Percentiles rank a stretch among this genome's conserved stretches.
These are phyloP conservation scores for Drosophila mercatorum DNA, from an alignment of 2,888 invertebrate genomes.

Conservation along the genomic window DNA sequence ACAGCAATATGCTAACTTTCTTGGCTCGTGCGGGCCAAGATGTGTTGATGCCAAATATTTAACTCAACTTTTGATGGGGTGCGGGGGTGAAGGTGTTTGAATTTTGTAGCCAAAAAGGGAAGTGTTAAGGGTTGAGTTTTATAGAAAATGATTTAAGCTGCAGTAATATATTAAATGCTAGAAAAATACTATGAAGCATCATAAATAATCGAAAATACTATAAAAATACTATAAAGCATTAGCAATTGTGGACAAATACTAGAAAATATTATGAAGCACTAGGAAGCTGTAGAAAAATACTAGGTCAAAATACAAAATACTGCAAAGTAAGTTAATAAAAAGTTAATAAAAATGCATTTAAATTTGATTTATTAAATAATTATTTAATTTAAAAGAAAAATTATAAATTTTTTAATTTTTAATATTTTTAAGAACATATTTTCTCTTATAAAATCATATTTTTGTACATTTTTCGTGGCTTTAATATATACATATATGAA, in stretches of 20 bases:
- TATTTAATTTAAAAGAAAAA: neutral
- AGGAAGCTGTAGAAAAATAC: too few relatives aligned
- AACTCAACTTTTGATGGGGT: neutral
- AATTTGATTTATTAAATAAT: neutral
- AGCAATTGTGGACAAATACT: too few relatives aligned
- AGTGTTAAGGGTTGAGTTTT: neutral
- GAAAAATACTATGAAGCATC: neutral
- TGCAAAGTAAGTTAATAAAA: neutral
- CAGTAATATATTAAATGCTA: neutral
- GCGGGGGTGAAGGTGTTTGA: neutral
- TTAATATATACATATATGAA: too few relatives aligned
- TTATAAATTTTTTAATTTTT: too few relatives aligned
- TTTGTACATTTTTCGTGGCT: too few relatives aligned
- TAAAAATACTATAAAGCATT: neutral
- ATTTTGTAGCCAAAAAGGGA: neutral
- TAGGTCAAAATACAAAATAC: neutral
- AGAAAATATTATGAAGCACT: neutral
- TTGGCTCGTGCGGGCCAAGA: constrained; percentile 4
- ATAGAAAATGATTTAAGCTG: neutral
- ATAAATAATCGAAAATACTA: neutral
- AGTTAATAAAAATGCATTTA: neutral
- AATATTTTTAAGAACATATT: too few relatives aligned
- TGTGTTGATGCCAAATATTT: constrained; percentile 8
- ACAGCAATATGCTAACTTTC: constrained; percentile 1
- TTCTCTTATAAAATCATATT: too few relatives aligned